Evolutionary conservation across 2,888 invertebrate genomes (phyloP).

Genomic region (Sinotaia quadrata): DNA sequence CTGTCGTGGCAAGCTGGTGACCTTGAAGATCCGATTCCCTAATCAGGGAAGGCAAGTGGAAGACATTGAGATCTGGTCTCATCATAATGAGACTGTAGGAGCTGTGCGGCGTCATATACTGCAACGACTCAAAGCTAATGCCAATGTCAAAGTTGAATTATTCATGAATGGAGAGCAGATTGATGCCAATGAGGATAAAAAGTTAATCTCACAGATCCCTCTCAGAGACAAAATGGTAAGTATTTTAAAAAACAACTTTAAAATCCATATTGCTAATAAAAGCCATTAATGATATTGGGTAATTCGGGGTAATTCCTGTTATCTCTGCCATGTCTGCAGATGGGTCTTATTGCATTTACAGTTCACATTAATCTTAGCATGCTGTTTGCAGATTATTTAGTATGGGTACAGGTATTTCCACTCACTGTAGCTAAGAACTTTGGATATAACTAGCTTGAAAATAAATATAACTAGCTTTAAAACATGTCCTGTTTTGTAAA

Average conservation of each 20-base stretch:
- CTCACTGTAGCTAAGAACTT: too few relatives aligned
- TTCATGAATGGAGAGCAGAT: constrained; percentile 90
- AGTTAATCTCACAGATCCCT: constrained; percentile 87
- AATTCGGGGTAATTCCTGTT: too few relatives aligned
- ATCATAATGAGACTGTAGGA: constrained; percentile 93
- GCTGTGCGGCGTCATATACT: constrained; percentile 81
- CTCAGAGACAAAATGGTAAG: constrained; percentile 89
- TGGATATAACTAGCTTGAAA: too few relatives aligned
- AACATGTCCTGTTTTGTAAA: background rate
- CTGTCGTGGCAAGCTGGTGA: constrained; percentile 90
- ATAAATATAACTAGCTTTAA: too few relatives aligned
- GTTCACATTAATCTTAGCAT: too few relatives aligned
- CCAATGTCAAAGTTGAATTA: constrained; percentile 89
- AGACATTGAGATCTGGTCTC: constrained; percentile 92
- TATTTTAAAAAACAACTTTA: too few relatives aligned
- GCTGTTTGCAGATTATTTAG: too few relatives aligned
- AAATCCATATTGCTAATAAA: too few relatives aligned
- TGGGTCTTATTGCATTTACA: too few relatives aligned
- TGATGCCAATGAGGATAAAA: constrained; percentile 89
- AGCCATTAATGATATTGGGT: too few relatives aligned
- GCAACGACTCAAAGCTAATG: constrained; percentile 75
- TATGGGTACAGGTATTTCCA: too few relatives aligned
- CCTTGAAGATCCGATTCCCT: constrained; percentile 88
- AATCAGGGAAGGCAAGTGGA: constrained; percentile 84
- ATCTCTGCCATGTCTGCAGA: too few relatives aligned